These are phyloP conservation scores for Alcedo atthis DNA, from an alignment of 2,797 vertebrate genomes.

Conservation along the genomic window DNA sequence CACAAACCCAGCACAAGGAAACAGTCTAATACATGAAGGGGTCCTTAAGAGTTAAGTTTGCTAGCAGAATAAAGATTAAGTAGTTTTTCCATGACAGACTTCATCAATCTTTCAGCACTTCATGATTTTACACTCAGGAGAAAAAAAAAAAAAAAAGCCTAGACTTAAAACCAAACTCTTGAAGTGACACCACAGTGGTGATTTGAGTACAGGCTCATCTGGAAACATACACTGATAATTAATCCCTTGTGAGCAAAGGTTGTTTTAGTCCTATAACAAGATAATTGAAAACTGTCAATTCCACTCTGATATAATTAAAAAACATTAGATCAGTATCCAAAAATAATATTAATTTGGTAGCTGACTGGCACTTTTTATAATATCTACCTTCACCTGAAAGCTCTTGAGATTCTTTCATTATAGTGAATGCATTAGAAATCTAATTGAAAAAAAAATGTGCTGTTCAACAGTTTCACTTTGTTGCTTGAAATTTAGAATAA, in stretches of 20 bases:
- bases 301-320: constrained; percentile 7
- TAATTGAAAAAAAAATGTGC: not conserved
- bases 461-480: not conserved
- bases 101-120: constrained; percentile 15
- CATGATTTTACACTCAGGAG: constrained; percentile 11
- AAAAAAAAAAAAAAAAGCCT: not conserved
- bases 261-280: constrained; percentile 3
- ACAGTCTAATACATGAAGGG: fast-evolving
- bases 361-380: constrained; percentile 36
- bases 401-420: constrained; percentile 3
- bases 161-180: not conserved
- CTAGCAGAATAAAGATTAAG: constrained; percentile 34
- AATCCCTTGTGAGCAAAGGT: constrained; percentile 21
- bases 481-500: not conserved
- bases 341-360: constrained; percentile 32
- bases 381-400: not conserved
- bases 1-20: not conserved
- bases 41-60: not conserved
- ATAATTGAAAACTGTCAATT: constrained; percentile 33
- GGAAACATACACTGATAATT: constrained; percentile 20
- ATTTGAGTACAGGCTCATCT: not conserved
- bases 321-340: constrained; percentile 36
- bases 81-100: constrained; percentile 30
- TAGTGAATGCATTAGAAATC: constrained; percentile 5
- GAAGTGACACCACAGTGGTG: not conserved